A percentile compares a stretch with the other conserved stretches of the same genome.
These are phyloP conservation scores for Mimumesa dahlbomi DNA, from an alignment of 2,888 invertebrate genomes.

Conservation along the genomic window DNA sequence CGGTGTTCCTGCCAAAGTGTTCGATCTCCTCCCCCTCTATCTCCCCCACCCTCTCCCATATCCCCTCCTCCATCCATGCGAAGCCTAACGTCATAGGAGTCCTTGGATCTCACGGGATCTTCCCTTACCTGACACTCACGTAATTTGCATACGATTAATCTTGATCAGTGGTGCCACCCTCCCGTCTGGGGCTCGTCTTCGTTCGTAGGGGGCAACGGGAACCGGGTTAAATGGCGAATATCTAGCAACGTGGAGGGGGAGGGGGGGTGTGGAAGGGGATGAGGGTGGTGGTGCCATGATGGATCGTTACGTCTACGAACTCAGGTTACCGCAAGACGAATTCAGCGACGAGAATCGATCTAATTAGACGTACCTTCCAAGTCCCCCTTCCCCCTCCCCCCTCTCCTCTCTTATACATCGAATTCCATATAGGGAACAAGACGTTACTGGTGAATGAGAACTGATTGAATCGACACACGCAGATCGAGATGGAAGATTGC, in stretches of 20 bases:
- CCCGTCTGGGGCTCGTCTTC: slow-evolving; percentile 38
- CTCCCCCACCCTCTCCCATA: too few species aligned
- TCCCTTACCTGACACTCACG: slow-evolving; percentile 33
- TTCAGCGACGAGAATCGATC: slow-evolving; percentile 44
- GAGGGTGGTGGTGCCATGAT: too few species aligned
- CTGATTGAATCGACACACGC: slow-evolving; percentile 22
- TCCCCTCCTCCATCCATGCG: too few species aligned
- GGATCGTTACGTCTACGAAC: slow-evolving; percentile 56
- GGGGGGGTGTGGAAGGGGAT: too few species aligned
- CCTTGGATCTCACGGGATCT: slow-evolving; percentile 43
- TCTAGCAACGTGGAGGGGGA: slow-evolving; percentile 23
- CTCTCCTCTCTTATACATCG: too few species aligned
- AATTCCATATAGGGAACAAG: too few species aligned
- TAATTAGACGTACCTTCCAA: slow-evolving; percentile 35
- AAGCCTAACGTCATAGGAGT: slow-evolving; percentile 3
- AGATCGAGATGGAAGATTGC: background rate
- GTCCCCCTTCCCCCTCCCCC: too few species aligned
- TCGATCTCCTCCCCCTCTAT: slow-evolving; percentile 50
- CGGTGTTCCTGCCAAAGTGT: slow-evolving; percentile 4
- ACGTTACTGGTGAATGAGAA: background rate
- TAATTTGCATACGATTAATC: slow-evolving; percentile 70
- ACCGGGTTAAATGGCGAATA: slow-evolving; percentile 57
- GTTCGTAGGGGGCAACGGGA: slow-evolving; percentile 41
- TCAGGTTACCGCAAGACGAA: slow-evolving; percentile 36
- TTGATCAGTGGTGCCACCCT: slow-evolving; percentile 58